Evolutionary conservation across 2,888 invertebrate species (phyloP).

Genomic region (Drosophila lacicola): DNA sequence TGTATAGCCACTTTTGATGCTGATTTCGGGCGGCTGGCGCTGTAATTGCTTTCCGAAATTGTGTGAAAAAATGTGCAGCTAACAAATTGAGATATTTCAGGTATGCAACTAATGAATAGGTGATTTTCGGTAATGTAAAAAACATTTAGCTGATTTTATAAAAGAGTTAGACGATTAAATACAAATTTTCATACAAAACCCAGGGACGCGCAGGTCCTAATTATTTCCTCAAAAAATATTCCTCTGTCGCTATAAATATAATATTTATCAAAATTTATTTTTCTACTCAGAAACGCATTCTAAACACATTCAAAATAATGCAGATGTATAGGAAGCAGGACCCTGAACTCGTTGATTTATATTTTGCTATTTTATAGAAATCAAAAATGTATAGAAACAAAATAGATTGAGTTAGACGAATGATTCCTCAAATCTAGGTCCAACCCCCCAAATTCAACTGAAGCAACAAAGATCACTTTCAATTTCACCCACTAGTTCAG

Average conservation of each 20-base stretch:
- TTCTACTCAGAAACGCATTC: too few species aligned
- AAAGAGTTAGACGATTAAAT: not conserved
- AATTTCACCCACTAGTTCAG: slow-evolving; percentile 26
- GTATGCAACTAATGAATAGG: slow-evolving; percentile 8
- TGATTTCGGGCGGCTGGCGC: slow-evolving; percentile 22
- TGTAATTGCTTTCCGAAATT: slow-evolving; percentile 35
- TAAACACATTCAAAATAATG: too few species aligned
- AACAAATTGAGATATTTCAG: slow-evolving; percentile 44
- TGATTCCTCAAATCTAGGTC: not conserved
- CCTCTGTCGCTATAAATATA: too few species aligned
- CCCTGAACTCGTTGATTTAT: too few species aligned
- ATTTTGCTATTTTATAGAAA: too few species aligned
- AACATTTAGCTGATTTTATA: slow-evolving; percentile 15
- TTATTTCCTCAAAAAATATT: too few species aligned
- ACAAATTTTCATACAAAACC: not conserved
- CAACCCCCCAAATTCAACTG: not conserved
- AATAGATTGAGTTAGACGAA: not conserved
- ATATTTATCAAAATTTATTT: too few species aligned
- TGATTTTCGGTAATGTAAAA: slow-evolving; percentile 23
- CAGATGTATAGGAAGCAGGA: too few species aligned
- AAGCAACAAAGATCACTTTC: slow-evolving; percentile 17
- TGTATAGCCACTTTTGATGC: slow-evolving; percentile 14
- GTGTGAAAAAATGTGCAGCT: slow-evolving; percentile 26
- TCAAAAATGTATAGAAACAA: not conserved
- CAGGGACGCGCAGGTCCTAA: not conserved